phyloP scores from a whole-genome alignment of 2,797 vertebrate species.

The Cyclopterus lumpus region DNA sequence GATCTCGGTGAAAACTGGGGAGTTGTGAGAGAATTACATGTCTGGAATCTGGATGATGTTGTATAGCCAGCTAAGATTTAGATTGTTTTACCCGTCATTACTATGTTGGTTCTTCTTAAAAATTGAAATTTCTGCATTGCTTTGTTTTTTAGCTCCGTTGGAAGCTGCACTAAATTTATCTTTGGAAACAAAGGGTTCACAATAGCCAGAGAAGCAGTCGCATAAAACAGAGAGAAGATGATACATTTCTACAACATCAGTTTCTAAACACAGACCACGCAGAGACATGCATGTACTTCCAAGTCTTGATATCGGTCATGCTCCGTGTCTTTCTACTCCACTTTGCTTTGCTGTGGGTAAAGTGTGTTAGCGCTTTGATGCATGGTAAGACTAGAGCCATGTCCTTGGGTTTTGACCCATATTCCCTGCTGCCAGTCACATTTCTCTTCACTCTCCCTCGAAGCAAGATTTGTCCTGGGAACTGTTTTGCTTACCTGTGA shows the following conservation, averaged over 20 bases:
- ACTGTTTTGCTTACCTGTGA: constrained; percentile 44
- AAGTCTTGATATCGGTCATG: neutral
- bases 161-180: constrained; percentile 2
- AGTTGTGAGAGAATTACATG: neutral
- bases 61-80: neutral
- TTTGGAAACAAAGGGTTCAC: constrained; percentile 18
- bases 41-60: constrained; percentile 6
- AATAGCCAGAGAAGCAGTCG: constrained; percentile 10
- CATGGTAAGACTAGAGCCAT: constrained; percentile 18
- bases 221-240: neutral
- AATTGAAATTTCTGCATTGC: constrained; percentile 2
- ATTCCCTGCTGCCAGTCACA: constrained; percentile 33
- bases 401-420: constrained; percentile 47
- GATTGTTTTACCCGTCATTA: neutral
- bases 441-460: constrained; percentile 23
- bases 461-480: constrained; percentile 32
- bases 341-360: constrained; percentile 1
- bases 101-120: neutral
- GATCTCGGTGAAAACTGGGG: neutral
- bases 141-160: neutral
- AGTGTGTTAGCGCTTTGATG: constrained; percentile 16
- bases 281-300: neutral
- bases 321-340: neutral
- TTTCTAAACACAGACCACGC: neutral
- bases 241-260: neutral